Conservation (phyloP, 2,113 vertebrate genomes). For the Chloebia gouldiae region DNA sequence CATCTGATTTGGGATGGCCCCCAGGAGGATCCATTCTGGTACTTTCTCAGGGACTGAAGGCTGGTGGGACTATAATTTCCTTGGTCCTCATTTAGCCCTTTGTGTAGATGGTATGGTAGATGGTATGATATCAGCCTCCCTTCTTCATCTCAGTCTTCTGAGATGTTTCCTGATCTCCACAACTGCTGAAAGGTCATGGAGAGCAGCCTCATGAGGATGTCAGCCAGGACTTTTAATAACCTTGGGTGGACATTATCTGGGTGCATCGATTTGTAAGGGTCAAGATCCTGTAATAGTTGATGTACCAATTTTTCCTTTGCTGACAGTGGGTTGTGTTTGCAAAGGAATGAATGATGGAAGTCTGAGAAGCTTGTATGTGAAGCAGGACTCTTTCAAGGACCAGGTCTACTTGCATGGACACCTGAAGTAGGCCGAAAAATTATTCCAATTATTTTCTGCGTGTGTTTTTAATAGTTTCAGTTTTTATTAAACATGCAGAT, state of each 20-base stretch:
- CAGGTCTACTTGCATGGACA: background rate
- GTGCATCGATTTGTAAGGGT: background rate
- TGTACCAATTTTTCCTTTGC: background rate
- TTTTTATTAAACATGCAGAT: background rate
- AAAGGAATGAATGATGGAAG: background rate
- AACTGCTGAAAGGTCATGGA: background rate
- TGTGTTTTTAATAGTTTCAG: background rate
- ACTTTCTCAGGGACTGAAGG: background rate
- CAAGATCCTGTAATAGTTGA: background rate
- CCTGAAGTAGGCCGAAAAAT: background rate
- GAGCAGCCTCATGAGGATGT: background rate
- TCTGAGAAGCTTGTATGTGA: background rate
- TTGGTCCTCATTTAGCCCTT: background rate
- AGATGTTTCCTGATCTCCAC: background rate
- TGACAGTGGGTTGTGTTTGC: background rate
- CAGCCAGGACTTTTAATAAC: background rate
- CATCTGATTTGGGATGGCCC: background rate
- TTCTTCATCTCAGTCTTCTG: background rate
- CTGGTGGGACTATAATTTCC: background rate
- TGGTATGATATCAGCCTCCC: no score
- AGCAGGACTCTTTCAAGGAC: background rate
- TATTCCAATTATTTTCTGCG: background rate
- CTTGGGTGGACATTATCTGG: no score
- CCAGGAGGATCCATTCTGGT: background rate
- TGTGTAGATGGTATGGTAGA: no score